Conservation (phyloP, 2,113 vertebrate species). For the Thunnus thynnus region DNA sequence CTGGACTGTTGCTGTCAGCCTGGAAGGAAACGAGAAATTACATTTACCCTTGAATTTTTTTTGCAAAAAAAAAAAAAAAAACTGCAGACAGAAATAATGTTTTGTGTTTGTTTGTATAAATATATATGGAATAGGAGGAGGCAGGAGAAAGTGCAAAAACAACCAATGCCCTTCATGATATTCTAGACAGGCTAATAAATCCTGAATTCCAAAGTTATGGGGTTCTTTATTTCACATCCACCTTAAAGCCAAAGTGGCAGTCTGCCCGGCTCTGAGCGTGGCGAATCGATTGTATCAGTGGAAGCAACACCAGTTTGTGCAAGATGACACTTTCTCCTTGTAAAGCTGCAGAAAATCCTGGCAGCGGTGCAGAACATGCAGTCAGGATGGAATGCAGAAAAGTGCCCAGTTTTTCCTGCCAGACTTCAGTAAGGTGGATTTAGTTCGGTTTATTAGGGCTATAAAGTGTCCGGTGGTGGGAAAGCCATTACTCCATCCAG, state of each 20-base stretch:
- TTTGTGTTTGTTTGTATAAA: neutral
- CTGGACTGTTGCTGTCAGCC: constrained; percentile 91
- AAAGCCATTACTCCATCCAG: constrained; percentile 73
- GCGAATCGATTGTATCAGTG: constrained; percentile 90
- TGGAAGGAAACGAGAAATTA: constrained; percentile 79
- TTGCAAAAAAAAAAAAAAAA: neutral
- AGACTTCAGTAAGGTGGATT: constrained; percentile 78
- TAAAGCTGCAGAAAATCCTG: constrained; percentile 88
- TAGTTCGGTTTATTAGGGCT: constrained; percentile 78
- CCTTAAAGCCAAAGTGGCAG: constrained; percentile 69
- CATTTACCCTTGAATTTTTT: constrained; percentile 43
- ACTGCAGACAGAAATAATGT: neutral
- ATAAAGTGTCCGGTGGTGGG: constrained; percentile 78
- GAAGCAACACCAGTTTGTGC: constrained; percentile 88
- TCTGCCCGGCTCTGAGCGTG: constrained; percentile 79
- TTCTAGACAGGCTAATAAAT: constrained; percentile 73
- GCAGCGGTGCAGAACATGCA: constrained; percentile 74
- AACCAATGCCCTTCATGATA: constrained; percentile 36
- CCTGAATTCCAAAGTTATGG: constrained; percentile 71
- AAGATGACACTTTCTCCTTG: constrained; percentile 88
- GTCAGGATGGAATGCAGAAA: constrained; percentile 76
- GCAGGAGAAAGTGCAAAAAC: neutral
- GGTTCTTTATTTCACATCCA: constrained; percentile 79
- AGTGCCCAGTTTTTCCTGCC: constrained; percentile 59
- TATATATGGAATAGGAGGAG: neutral